These are phyloP conservation scores for Bombus consobrinus DNA, from an alignment of 1,140 invertebrate genomes.

Conservation along the genomic window DNA sequence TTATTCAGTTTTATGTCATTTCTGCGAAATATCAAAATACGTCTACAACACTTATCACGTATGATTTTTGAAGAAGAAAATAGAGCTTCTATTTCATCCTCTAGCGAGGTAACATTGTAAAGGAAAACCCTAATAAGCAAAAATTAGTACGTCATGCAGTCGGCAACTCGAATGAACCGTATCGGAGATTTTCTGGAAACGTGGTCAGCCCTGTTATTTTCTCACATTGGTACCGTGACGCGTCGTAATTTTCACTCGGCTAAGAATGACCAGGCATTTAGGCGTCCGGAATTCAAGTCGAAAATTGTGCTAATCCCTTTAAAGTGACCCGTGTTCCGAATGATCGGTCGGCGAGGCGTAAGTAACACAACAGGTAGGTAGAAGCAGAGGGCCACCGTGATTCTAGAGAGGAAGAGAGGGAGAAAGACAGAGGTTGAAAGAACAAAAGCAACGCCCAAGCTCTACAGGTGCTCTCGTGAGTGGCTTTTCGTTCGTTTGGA, in stretches of 20 bases:
- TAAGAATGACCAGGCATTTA: slow-evolving; percentile 24
- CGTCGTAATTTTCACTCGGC: slow-evolving; percentile 63
- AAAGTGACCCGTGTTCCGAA: slow-evolving; percentile 65
- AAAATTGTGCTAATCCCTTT: slow-evolving; percentile 75
- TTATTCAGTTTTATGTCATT: too few relatives aligned
- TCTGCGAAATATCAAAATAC: too few relatives aligned
- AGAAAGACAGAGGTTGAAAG: slow-evolving; percentile 47
- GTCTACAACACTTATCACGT: too few relatives aligned
- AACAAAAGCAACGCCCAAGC: slow-evolving; percentile 71
- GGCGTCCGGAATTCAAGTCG: slow-evolving; percentile 39
- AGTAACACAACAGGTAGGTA: slow-evolving; percentile 73
- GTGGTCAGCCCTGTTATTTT: slow-evolving; percentile 63
- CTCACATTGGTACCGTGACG: slow-evolving; percentile 63
- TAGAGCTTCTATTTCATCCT: too few relatives aligned
- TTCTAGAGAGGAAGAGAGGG: not conserved
- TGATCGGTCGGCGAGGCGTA: slow-evolving; percentile 63
- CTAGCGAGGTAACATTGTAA: too few relatives aligned
- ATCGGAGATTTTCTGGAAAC: slow-evolving; percentile 14
- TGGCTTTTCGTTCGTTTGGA: slow-evolving; percentile 65
- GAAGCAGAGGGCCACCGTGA: slow-evolving; percentile 53
- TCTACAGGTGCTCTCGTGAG: slow-evolving; percentile 75
- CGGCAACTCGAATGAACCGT: not conserved
- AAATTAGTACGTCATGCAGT: not conserved
- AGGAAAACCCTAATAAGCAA: too few relatives aligned
- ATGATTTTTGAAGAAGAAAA: too few relatives aligned